Conservation (phyloP, 2,888 invertebrate species). For the Idaea straminata region DNA sequence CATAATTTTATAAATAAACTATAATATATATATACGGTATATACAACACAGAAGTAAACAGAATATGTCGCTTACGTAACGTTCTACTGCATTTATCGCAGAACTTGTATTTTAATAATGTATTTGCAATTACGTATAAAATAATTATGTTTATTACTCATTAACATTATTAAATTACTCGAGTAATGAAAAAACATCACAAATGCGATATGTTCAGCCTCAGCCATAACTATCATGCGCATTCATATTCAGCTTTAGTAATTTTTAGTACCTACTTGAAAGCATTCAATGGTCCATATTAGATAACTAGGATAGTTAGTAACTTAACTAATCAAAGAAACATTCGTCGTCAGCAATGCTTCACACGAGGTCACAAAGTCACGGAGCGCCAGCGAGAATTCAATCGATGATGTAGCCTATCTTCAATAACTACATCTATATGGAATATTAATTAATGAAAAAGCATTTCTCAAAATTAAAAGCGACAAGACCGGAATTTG, state of each 20-base stretch:
- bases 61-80: not conserved
- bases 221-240: too few species aligned
- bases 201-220: not conserved
- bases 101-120: too few species aligned
- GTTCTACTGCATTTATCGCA: not conserved
- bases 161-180: not conserved
- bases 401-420: not conserved
- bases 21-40: not conserved
- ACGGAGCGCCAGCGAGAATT: not conserved
- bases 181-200: not conserved
- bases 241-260: not conserved
- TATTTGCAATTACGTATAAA: not conserved
- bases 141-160: too few species aligned
- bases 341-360: not conserved
- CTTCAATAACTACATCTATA: not conserved
- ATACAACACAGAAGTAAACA: too few species aligned
- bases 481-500: too few species aligned
- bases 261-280: not conserved
- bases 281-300: not conserved
- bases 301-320: not conserved
- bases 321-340: not conserved
- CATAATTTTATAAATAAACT: conserved; percentile 24
- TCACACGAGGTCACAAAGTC: not conserved
- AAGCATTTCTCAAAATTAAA: not conserved
- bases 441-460: not conserved